Evolutionary conservation across 2,888 invertebrate genomes (phyloP), one percentile per base, ranked within the genome.

Genomic region (Leptodirus hochenwartii): DNA sequence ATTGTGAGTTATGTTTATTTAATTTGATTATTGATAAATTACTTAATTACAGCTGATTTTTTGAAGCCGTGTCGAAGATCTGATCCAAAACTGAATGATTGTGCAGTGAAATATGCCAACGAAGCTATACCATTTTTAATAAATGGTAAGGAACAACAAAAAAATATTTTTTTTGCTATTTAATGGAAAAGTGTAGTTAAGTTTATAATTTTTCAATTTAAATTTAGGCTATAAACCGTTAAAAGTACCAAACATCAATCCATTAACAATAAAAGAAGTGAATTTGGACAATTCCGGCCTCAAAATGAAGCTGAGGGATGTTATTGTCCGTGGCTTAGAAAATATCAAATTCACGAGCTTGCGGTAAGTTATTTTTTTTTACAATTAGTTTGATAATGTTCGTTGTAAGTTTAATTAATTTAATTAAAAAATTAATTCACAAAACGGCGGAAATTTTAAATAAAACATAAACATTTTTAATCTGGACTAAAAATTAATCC

Each of bases 191-290:
- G 3, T 27, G n/a, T n/a, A n/a, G n/a, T n/a, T n/a, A n/a, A n/a
- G n/a, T n/a, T n/a, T n/a, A n/a, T n/a, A n/a, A n/a, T n/a, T n/a
- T n/a, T n/a, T n/a, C 24, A 16, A 29, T 34, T 24, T 15, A 16
- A 31, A 40, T 42, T 32, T 23, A 50, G 51, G 51, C 15, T 50
- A 51, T 30, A 42, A 38, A 16, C 34, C 37, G 25, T 42, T 43
- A 24, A 42, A 45, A 29, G 38, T 51, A 15, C 49, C 51, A n/a
- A 41, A 35, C 12, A 28, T 51, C 35, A 11, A 32, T 2, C 51
- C 51, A 2, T 30, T 51, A 10, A 36, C 35, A 16, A 30, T 45
- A 13, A 45, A 46, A 1, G 36, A 42, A 36, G 33, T 49, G 1
- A 34, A 39, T 9, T 34, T 50, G 12, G 36, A 43, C 15, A 37